Evolutionary conservation across 2,113 vertebrate genomes (phyloP).

Genomic region (Sinocyclocheilus anshuiensis): DNA sequence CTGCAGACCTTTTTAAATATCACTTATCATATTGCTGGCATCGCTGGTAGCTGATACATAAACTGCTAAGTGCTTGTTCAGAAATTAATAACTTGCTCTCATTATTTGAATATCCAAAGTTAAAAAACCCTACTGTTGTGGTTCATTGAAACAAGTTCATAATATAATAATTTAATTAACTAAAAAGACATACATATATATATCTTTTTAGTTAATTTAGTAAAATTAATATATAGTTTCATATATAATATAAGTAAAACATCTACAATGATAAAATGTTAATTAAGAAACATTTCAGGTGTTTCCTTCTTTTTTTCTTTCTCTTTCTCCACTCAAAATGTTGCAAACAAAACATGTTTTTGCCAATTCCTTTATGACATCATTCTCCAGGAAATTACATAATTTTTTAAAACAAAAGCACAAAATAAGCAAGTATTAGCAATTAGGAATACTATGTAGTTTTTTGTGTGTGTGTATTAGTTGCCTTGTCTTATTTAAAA

Average conservation of each 20-base stretch:
- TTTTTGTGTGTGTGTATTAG: too few species aligned
- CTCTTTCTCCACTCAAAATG: not conserved
- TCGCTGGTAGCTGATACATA: not conserved
- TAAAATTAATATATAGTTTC: not conserved
- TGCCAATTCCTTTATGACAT: not conserved
- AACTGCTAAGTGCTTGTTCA: constrained; percentile 19
- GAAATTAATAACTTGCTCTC: constrained; percentile 8
- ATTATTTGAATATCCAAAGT: not conserved
- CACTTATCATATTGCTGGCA: not conserved
- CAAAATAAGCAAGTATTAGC: too few species aligned
- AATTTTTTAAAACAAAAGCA: too few species aligned
- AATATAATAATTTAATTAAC: too few species aligned
- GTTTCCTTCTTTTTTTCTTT: not conserved
- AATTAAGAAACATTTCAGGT: not conserved
- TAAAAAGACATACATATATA: too few species aligned
- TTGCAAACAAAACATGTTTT: not conserved
- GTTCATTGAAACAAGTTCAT: too few species aligned
- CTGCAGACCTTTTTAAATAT: not conserved
- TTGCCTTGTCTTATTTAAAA: too few species aligned
- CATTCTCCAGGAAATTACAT: not conserved
- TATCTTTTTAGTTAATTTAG: not conserved
- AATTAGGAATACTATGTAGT: too few species aligned
- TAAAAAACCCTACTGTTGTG: not conserved
- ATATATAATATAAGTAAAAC: not conserved
- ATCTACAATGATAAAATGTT: not conserved